Conservation (phyloP, 1,140 invertebrate species). For the Drusus annulatus region DNA sequence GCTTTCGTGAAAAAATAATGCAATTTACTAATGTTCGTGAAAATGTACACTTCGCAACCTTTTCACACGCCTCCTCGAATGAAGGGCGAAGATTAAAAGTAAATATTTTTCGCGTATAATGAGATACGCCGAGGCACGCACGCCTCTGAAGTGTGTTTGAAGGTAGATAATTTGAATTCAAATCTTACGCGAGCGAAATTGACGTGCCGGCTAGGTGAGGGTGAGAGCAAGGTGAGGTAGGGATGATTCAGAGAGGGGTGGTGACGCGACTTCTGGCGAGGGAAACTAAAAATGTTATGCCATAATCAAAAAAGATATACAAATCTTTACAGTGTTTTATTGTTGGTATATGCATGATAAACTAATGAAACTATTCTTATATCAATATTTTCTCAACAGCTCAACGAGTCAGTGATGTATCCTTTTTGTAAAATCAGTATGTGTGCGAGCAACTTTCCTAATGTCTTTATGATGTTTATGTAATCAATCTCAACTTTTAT, state of each 20-base stretch:
- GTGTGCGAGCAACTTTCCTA: too few relatives aligned
- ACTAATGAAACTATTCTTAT: too few relatives aligned
- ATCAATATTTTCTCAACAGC: too few relatives aligned
- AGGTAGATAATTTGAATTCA: conserved; percentile 58
- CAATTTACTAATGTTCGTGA: conserved; percentile 4
- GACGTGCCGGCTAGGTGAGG: conserved; percentile 40
- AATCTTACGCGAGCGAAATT: conserved; percentile 50
- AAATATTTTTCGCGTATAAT: conserved; percentile 31
- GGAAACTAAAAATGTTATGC: conserved; percentile 35
- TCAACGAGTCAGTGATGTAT: too few relatives aligned
- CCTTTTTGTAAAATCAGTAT: too few relatives aligned
- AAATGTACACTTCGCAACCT: neutral
- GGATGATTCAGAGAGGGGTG: neutral
- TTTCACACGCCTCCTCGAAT: neutral
- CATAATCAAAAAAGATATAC: neutral
- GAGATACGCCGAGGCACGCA: conserved; percentile 25
- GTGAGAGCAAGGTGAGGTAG: neutral
- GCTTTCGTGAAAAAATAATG: neutral
- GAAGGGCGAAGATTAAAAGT: conserved; percentile 19
- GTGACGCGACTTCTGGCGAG: neutral
- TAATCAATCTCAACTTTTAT: too few relatives aligned
- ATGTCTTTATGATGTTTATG: too few relatives aligned
- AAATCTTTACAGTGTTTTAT: conserved; percentile 9
- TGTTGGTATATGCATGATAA: too few relatives aligned
- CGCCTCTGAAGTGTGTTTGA: conserved; percentile 40